Base-by-base conservation (phyloP, 1,140 invertebrate genomes). In the Drosophila orena region DNA sequence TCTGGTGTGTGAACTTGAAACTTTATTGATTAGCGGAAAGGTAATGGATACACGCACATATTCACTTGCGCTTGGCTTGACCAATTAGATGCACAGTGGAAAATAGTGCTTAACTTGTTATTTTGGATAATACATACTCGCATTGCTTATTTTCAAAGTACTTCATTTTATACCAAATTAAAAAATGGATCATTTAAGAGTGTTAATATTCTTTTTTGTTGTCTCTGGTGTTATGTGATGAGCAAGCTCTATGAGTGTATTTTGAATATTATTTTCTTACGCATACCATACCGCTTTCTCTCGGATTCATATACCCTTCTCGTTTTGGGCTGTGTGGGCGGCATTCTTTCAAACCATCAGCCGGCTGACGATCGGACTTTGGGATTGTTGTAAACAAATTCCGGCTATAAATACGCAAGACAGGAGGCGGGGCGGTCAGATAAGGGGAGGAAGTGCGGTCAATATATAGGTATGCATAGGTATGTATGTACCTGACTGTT, bases 331-430 rank as follows among this genome's bases (percentile, higher is more conserved):
- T 54, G 49, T 34, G 40, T 57, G 58, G 66, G 66, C 81, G 81
- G 68, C 62, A 54, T 38, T 50, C 43, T 54, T 52, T 85, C 40
- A 20, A 65, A 74, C 49, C 47, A 42, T 35, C 60, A 22, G 47
- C 47, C 72, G 73, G 57, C 43, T 38, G 68, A 38, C 46, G 43
- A 44, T 14, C 65, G 81, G 75, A 81, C 81, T 86, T 86, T 86
- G 70, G 60, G 62, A 79, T 68, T 60, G 69, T 78, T 86, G 81
- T 86, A 86, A 86, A 86, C 78, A 79, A 62, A 74, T 70, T 77
- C 7, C 10, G 46, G 57, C 47, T 54, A 79, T 57, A 70, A 79
- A 80, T 76, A 78, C 14, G 52, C 38, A 76, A 71, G 53, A 43
- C 22, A 57, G 54, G 47, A 17, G 55, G 57, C 62, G 42, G 35